phyloP scores from a whole-genome alignment of 2,888 invertebrate genomes.

The Ophioninae sp. region DNA sequence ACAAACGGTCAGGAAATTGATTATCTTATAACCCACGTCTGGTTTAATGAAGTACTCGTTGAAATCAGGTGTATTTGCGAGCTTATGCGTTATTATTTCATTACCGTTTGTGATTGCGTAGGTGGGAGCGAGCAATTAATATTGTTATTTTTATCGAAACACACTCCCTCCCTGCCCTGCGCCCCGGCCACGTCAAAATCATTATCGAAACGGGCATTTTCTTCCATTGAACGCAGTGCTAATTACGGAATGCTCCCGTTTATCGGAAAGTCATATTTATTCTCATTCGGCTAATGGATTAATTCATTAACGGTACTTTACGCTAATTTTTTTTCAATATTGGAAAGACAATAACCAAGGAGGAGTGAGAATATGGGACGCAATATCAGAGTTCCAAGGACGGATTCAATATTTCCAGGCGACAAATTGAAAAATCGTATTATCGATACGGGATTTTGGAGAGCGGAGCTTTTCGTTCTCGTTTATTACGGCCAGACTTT shows the following conservation, averaged over 20 bases:
- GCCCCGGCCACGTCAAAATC: neutral
- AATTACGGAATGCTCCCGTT: neutral
- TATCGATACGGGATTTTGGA: neutral
- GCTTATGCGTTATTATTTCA: neutral
- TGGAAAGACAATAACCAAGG: neutral
- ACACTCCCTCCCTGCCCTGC: no score
- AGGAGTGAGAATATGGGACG: neutral
- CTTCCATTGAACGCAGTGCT: neutral
- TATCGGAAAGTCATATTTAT: neutral
- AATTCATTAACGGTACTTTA: neutral
- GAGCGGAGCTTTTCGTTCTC: neutral
- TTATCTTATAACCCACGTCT: neutral
- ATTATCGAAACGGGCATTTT: neutral
- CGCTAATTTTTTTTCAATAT: neutral
- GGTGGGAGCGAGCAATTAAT: neutral
- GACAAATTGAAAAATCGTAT: neutral
- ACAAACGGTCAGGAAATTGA: constrained; percentile 21
- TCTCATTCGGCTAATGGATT: neutral
- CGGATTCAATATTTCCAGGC: neutral
- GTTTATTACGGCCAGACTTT: neutral
- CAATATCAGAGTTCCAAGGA: neutral
- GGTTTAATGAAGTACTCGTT: neutral
- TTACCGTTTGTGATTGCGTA: neutral
- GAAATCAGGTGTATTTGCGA: neutral
- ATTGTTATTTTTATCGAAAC: neutral